Conservation (phyloP, 2,888 invertebrate species). For the Acrobasis repandana region DNA sequence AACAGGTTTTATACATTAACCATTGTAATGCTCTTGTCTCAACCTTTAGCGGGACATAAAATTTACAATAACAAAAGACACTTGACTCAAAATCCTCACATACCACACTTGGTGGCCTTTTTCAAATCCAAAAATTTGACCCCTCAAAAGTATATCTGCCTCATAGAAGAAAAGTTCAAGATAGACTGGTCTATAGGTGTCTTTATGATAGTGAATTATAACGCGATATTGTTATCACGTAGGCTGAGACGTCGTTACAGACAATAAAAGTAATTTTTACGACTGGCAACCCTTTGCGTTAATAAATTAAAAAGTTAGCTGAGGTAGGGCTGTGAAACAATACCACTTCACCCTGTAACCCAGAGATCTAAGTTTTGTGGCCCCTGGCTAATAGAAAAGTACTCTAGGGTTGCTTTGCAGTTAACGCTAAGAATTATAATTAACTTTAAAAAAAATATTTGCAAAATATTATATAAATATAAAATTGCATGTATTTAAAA, state of each 20-base stretch:
- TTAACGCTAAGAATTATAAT: neutral
- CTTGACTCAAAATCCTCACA: conserved; percentile 67
- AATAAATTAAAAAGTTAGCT: conserved; percentile 80
- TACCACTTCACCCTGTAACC: conserved; percentile 72
- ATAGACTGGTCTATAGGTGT: conserved; percentile 42
- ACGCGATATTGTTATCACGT: conserved; percentile 78
- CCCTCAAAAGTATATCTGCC: conserved; percentile 23
- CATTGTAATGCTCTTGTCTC: conserved; percentile 58
- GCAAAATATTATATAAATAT: too few relatives aligned
- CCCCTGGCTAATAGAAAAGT: conserved; percentile 55
- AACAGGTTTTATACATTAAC: conserved; percentile 58
- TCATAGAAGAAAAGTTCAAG: conserved; percentile 37
- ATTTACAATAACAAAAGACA: conserved; percentile 61
- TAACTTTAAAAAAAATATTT: neutral
- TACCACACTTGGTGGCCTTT: conserved; percentile 58
- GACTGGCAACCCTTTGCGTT: conserved; percentile 75
- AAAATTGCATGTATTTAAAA: neutral
- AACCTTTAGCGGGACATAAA: conserved; percentile 70
- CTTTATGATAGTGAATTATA: conserved; percentile 69
- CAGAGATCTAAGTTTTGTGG: conserved; percentile 68
- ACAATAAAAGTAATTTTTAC: conserved; percentile 83
- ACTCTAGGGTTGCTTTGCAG: conserved; percentile 42
- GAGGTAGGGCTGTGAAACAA: conserved; percentile 71
- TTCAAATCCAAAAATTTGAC: conserved; percentile 32
- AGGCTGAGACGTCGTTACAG: conserved; percentile 80